Evolutionary conservation across 2,113 vertebrate species (phyloP), one percentile per base, ranked within the genome.

Genomic region (Osmerus eperlanus): DNA sequence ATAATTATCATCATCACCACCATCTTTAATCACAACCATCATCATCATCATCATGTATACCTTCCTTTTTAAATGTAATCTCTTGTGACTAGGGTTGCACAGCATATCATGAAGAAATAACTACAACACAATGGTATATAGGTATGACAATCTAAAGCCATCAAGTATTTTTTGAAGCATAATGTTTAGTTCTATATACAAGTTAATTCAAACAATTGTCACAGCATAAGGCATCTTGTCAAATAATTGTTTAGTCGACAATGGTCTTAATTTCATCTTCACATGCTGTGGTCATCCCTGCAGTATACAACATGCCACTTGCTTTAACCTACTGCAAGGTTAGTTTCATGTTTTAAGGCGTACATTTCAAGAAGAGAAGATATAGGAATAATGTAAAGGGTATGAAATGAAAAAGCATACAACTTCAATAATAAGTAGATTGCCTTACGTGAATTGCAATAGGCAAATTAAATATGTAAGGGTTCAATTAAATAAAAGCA

Each of bases 161-260:
- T 83, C 79, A 84, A 86, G 58, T 80, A 70, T 75, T 85, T 81
- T 82, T 74, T 76, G 85, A 86, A 78, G 81, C 72, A 81, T 71
- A 84, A 83, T 84, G 86, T 77, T 83, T 81, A 76, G 83, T 81
- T 90, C 74, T 86, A 84, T 78, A 88, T 86, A 85, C 76, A 84
- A 75, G 70, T 79, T 83, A 87, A 87, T 87, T 86, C 72, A 87
- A 86, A 86, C 77, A 86, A 88, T 91, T 88, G 89, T 91, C 88
- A 89, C 87, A 90, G 90, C 89, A 91, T 86, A 91, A 92, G 90
- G 89, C 89, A 91, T 91, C 83, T 79, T 72, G 82, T 86, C 76
- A 74, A n/a, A 62, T 54, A 62, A 55, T 61, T 62, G 16, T 13
- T 9, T 63, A 13, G 29, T 73, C 63, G 77, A 67, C 32, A 72